These are phyloP conservation scores for Phyllotreta cruciferae DNA, from an alignment of 2,888 invertebrate genomes.

Conservation along the genomic window DNA sequence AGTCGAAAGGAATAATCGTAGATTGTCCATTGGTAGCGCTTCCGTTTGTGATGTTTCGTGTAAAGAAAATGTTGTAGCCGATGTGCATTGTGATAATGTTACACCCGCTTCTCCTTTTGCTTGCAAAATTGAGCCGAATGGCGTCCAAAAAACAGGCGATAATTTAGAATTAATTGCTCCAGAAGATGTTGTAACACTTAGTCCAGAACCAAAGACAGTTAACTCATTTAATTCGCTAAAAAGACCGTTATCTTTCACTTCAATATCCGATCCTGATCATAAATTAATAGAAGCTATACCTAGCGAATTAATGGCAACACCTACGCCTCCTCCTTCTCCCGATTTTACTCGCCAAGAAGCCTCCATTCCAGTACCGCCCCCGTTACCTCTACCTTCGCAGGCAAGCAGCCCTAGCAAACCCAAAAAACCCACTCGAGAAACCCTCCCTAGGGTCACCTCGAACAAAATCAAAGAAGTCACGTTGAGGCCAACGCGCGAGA, in stretches of 20 bases:
- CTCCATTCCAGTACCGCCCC: constrained; percentile 35
- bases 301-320: not conserved
- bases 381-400: constrained; percentile 11
- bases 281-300: constrained; percentile 7
- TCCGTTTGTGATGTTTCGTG: constrained; percentile 44
- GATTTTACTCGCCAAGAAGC: constrained; percentile 6
- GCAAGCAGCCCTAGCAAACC: not conserved
- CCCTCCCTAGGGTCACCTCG: constrained; percentile 29
- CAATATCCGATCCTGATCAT: constrained; percentile 8
- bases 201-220: not conserved
- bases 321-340: constrained; percentile 30
- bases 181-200: not conserved
- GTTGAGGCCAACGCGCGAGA: constrained; percentile 35
- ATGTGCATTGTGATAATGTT: constrained; percentile 66
- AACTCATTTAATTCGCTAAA: not conserved
- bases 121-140: not conserved
- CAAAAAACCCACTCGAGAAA: not conserved
- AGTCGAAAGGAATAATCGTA: constrained; percentile 42
- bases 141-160: not conserved
- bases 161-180: not conserved
- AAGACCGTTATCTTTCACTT: constrained; percentile 17
- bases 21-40: constrained; percentile 47
- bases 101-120: constrained; percentile 14
- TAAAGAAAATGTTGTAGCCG: constrained; percentile 65
- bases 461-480: constrained; percentile 39